A percentile compares a stretch with the other conserved stretches of the same genome.
phyloP scores from a whole-genome alignment of 2,113 vertebrate species.

The Gymnarchus niloticus region DNA sequence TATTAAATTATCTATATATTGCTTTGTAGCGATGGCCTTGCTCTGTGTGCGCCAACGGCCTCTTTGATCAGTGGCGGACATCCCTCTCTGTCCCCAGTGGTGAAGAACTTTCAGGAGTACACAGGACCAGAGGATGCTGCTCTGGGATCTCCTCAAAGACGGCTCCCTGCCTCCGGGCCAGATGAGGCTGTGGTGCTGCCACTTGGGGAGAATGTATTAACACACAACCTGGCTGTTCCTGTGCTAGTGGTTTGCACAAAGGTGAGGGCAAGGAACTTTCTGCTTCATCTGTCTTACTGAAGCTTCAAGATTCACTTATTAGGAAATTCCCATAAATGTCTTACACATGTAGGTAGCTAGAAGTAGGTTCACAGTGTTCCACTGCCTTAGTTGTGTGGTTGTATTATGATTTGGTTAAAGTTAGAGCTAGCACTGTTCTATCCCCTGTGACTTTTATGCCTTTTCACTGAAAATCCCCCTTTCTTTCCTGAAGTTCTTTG shows the following conservation, averaged over 20 bases:
- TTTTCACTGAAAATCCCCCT: neutral
- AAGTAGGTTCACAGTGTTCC: no score
- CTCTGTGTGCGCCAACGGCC: neutral
- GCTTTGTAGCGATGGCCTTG: neutral
- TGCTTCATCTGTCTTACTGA: no score
- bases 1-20: neutral
- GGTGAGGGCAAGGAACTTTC: conserved; percentile 54
- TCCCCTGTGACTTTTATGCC: neutral
- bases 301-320: neutral
- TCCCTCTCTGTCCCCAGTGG: conserved; percentile 61
- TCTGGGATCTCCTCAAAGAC: conserved; percentile 83
- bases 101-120: conserved; percentile 94
- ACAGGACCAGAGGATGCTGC: conserved; percentile 82
- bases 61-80: neutral
- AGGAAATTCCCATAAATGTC: neutral
- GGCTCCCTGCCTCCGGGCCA: conserved; percentile 69
- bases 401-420: neutral
- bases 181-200: conserved; percentile 84
- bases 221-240: conserved; percentile 91
- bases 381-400: neutral
- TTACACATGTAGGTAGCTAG: neutral
- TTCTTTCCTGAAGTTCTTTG: neutral
- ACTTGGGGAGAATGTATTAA: conserved; percentile 86
- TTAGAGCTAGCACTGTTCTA: neutral
- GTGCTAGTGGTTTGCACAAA: conserved; percentile 95